These are phyloP conservation scores for Pomacea maculata DNA, from an alignment of 1,140 invertebrate genomes.

Conservation along the genomic window DNA sequence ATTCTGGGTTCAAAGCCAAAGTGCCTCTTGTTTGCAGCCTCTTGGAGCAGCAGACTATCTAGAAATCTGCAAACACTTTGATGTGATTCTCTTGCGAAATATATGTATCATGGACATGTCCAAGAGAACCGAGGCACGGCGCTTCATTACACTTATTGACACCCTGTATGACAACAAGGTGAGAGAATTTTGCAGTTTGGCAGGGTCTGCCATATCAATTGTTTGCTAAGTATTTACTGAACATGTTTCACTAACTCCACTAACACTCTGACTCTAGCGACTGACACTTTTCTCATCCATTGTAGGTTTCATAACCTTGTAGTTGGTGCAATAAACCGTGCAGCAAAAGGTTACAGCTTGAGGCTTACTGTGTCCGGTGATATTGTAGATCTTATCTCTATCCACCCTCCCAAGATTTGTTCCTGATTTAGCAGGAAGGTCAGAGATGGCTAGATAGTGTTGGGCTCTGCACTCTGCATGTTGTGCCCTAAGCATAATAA, in stretches of 20 bases:
- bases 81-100: slow-evolving; percentile 92
- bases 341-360: no score
- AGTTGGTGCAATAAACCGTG: no score
- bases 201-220: not conserved
- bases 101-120: slow-evolving; percentile 82
- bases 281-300: no score
- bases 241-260: not conserved
- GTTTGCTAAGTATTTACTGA: not conserved
- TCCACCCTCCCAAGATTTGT: no score
- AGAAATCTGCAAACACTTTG: slow-evolving; percentile 89
- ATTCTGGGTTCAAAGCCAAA: no score
- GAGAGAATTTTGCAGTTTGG: slow-evolving; percentile 14
- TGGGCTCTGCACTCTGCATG: not conserved
- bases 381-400: no score
- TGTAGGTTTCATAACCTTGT: no score
- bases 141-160: slow-evolving; percentile 98
- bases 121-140: slow-evolving; percentile 82
- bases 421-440: not conserved
- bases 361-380: no score
- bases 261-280: not conserved
- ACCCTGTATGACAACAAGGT: slow-evolving; percentile 96
- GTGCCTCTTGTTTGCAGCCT: slow-evolving; percentile 71
- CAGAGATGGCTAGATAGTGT: not conserved
- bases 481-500: not conserved
- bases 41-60: slow-evolving; percentile 95